Evolutionary conservation across 2,797 vertebrate species (phyloP).

Genomic region (Vipera latastei): DNA sequence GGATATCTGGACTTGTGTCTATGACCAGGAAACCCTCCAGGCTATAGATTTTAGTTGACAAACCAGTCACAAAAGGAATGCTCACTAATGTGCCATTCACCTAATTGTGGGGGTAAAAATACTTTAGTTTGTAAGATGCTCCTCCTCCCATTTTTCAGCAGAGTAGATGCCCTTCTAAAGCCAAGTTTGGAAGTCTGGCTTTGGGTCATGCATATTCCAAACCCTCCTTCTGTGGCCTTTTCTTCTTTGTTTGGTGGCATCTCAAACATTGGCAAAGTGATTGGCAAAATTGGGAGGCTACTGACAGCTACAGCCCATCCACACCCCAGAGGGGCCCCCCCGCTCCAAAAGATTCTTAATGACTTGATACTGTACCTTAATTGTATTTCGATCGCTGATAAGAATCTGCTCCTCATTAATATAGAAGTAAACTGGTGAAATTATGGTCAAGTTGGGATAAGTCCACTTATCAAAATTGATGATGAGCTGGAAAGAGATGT

Average conservation of each 20-base stretch:
- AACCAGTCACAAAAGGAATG: conserved; percentile 89
- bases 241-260: not conserved
- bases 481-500: conserved; percentile 98
- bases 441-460: conserved; percentile 92
- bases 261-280: not conserved
- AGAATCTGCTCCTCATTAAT: conserved; percentile 98
- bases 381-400: conserved; percentile 85
- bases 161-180: not conserved
- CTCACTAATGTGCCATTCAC: conserved; percentile 93
- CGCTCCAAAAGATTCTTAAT: not conserved
- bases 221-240: not conserved
- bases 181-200: not conserved
- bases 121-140: not conserved
- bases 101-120: conserved; percentile 57
- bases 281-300: not conserved
- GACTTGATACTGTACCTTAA: conserved; percentile 78
- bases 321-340: not conserved
- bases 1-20: conserved; percentile 94
- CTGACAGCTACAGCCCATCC: not conserved
- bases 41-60: conserved; percentile 91
- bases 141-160: not conserved
- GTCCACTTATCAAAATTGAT: conserved; percentile 99
- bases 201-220: not conserved
- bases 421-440: conserved; percentile 96
- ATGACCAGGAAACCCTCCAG: conserved; percentile 95